Base-by-base conservation (phyloP, 2,797 vertebrate genomes). In the Xyrichtys novacula region DNA sequence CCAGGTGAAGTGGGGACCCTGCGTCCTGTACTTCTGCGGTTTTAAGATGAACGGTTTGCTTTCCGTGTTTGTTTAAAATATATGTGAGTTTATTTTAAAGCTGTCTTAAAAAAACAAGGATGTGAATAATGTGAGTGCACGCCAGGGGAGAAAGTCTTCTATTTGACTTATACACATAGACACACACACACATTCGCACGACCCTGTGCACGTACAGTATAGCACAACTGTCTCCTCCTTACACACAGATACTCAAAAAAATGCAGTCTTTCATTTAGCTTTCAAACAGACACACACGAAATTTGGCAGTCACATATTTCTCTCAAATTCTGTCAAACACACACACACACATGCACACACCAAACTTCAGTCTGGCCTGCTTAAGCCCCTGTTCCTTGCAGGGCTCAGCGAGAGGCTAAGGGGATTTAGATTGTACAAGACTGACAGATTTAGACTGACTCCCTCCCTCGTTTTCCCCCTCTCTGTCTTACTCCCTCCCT, bases 401-500 rank as follows among this genome's bases (percentile, higher is more conserved):
- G 76, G 71, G 83, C 78, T 87, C 85, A 87, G 77, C 50, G 40
- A 85, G 78, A 85, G 80, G 72, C 83, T 87, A 70, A 77, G 60
- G 83, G 78, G 88, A 88, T 90, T 92, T 91, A 88, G 84, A 86
- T 81, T 71, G 80, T 89, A 90, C 88, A 91, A 88, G 82, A 79
- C 78, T 67, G 74, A 84, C 85, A 91, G 87, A 84, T 92, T 91
- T 85, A 78, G 80, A 72, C 78, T 59, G 80, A 76, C 81, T 83
- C 75, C 60, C 75, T 65, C 74, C 74, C 58, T 70, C 14, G 5
- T 54, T 64, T 52, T 76, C 63, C 65, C 65, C 31, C 28, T 42
- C 54, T 49, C 62, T 44, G 20, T 74, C 55, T 40, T 7, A 43
- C 65, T 55, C 71, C 34, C 62, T 59, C 17, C 17, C 48, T 67